Evolutionary conservation across 2,113 vertebrate species (phyloP).

Genomic region (Cebidichthys violaceus): DNA sequence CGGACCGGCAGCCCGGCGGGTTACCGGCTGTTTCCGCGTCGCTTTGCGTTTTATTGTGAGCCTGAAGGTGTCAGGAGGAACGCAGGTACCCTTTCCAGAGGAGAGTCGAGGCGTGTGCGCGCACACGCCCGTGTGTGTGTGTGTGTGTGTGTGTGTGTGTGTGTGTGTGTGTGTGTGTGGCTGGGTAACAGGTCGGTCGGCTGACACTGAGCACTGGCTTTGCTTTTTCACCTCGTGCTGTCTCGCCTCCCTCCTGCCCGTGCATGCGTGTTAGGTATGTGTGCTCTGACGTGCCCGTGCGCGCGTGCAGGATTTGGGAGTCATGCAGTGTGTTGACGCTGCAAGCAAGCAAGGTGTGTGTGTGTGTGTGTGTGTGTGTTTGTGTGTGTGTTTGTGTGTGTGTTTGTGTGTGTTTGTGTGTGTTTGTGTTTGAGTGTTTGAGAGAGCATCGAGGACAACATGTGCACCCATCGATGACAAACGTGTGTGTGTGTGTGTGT

Average conservation of each 20-base stretch:
- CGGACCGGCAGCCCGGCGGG: constrained; percentile 30
- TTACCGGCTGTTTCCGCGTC: constrained; percentile 43
- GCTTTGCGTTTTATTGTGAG: constrained; percentile 64
- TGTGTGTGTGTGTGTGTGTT: constrained; percentile 12
- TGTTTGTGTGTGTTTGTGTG: no score
- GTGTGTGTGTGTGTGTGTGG: constrained; percentile 7
- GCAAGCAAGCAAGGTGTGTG: constrained; percentile 8
- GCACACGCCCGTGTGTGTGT: not conserved
- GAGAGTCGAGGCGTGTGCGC: constrained; percentile 62
- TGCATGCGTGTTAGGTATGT: not conserved
- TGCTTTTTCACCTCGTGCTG: not conserved
- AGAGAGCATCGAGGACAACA: constrained; percentile 72
- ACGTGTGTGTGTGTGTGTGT: constrained; percentile 31
- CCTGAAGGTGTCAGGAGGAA: constrained; percentile 77
- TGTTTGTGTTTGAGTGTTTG: constrained; percentile 14
- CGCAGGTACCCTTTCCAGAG: constrained; percentile 65
- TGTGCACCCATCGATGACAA: constrained; percentile 67
- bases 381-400: not conserved
- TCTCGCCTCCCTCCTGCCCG: not conserved
- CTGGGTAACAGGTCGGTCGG: constrained; percentile 22
- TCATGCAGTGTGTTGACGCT: constrained; percentile 67
- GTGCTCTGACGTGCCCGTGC: constrained; percentile 20
- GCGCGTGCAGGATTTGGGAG: constrained; percentile 30
- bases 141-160: constrained; percentile 9
- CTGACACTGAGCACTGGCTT: not conserved